Conservation (phyloP, 92 coral and sea anemone species). For the Epizoanthus rinbou region DNA sequence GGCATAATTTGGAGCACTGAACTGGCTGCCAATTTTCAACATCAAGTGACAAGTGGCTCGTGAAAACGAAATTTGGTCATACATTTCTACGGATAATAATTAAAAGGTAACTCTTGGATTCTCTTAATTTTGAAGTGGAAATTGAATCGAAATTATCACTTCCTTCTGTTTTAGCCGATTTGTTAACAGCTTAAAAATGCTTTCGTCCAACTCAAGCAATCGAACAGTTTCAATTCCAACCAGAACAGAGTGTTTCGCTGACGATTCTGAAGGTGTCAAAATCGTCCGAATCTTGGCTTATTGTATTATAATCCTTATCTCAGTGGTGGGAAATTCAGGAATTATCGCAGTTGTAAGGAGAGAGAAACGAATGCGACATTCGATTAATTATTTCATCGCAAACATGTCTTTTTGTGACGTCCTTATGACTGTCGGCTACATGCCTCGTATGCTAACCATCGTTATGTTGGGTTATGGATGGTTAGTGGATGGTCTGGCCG, state of each 20-base stretch:
- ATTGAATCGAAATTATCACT: not conserved
- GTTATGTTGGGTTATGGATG: constrained; percentile 15
- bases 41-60: too few relatives aligned
- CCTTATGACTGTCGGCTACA: constrained; percentile 29
- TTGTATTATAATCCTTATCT: constrained; percentile 6
- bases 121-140: too few relatives aligned
- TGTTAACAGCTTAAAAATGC: constrained; percentile 2
- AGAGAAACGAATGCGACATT: constrained; percentile 37
- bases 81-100: not conserved
- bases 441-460: constrained; percentile 33
- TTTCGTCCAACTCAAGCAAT: constrained; percentile 1
- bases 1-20: too few relatives aligned
- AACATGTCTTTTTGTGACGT: constrained; percentile 31
- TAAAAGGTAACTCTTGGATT: not conserved
- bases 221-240: not conserved
- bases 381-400: constrained; percentile 32
- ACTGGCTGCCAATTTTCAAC: too few relatives aligned
- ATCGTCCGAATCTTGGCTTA: not conserved
- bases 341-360: constrained; percentile 16
- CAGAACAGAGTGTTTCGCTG: not conserved
- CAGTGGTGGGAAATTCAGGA: constrained; percentile 24
- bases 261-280: constrained; percentile 27
- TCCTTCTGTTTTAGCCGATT: not conserved
- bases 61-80: not conserved
- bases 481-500: not conserved